A percentile compares a stretch with the other conserved stretches of the same genome.
These are phyloP conservation scores for Phaenicophaeus curvirostris DNA, from an alignment of 2,797 vertebrate genomes.

Conservation along the genomic window DNA sequence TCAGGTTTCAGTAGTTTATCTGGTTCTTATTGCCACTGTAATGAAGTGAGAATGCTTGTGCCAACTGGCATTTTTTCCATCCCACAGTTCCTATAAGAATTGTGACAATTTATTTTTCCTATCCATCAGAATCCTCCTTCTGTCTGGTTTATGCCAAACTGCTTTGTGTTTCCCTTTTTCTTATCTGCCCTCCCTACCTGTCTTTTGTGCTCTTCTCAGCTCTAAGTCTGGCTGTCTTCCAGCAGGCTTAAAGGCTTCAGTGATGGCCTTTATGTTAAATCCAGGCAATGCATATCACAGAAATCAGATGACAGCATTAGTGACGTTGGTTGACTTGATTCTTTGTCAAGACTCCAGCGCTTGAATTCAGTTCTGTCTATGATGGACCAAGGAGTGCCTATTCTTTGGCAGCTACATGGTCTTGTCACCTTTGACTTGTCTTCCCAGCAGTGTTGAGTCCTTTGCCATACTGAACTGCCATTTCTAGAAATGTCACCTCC, in stretches of 20 bases:
- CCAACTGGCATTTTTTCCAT: background rate
- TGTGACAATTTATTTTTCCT: background rate
- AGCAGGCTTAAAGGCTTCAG: background rate
- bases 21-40: background rate
- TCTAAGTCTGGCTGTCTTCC: background rate
- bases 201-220: background rate
- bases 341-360: background rate
- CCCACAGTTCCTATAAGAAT: background rate
- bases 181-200: background rate
- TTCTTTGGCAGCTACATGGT: background rate
- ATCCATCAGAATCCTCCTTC: background rate
- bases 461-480: slow-evolving; percentile 26
- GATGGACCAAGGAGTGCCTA: background rate
- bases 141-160: background rate
- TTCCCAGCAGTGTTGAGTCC: slow-evolving; percentile 26
- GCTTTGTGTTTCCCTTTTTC: background rate
- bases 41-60: background rate
- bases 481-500: slow-evolving; percentile 59
- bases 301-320: background rate
- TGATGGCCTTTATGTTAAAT: background rate
- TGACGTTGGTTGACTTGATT: background rate
- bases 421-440: slow-evolving; percentile 43
- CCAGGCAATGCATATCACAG: background rate
- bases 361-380: background rate
- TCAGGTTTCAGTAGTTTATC: background rate